Conservation (phyloP, 2,888 invertebrate genomes). For the Tetanocera ferruginea region DNA sequence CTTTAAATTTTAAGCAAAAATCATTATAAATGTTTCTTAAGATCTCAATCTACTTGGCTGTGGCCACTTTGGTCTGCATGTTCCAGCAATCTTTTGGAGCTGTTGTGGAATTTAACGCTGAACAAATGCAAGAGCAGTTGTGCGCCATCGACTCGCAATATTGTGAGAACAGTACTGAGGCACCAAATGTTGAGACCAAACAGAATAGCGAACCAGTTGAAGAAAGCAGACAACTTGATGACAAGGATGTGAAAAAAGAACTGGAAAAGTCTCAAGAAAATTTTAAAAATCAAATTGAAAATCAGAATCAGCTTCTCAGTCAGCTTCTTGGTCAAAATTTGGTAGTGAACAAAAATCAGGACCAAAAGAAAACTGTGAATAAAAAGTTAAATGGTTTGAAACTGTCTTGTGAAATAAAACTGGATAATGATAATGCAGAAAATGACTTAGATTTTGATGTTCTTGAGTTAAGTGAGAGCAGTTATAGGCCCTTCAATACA, state of each 20-base stretch:
- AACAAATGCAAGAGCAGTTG: background rate
- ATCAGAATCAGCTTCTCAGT: no score
- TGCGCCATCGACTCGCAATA: background rate
- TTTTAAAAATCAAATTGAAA: no score
- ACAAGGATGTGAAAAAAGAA: slow-evolving; percentile 15
- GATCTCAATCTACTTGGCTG: slow-evolving; percentile 14
- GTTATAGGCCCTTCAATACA: background rate
- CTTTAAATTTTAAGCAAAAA: background rate
- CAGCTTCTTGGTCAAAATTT: no score
- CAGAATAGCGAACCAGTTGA: slow-evolving; percentile 3
- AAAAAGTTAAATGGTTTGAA: no score
- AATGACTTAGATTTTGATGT: background rate
- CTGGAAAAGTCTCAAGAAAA: background rate
- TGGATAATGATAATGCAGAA: background rate
- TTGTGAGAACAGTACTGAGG: background rate
- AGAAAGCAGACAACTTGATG: slow-evolving; percentile 6
- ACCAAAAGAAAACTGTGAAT: no score
- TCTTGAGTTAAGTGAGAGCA: background rate
- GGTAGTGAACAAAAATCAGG: no score
- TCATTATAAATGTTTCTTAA: slow-evolving; percentile 35
- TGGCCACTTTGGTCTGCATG: slow-evolving; percentile 32
- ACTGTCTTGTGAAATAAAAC: background rate
- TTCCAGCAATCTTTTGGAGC: slow-evolving; percentile 24
- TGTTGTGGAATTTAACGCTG: background rate
- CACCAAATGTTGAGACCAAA: background rate